Base-by-base conservation (phyloP, 2,113 vertebrate genomes). In the Oplegnathus fasciatus region DNA sequence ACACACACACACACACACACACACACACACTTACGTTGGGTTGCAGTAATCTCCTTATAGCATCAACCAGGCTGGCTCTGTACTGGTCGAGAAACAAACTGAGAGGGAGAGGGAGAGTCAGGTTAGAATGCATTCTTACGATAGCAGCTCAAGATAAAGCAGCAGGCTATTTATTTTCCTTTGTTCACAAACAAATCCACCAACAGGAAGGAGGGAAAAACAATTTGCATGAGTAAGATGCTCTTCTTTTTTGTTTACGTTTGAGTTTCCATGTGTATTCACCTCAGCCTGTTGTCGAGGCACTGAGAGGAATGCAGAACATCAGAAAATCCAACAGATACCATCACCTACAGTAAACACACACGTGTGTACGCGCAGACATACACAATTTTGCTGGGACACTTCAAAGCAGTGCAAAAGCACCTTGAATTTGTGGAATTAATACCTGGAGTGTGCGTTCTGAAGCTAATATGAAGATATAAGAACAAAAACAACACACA, bases 81-180 rank as follows among this genome's bases (percentile, higher is more conserved):
- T 98, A 99, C 96, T 80, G 97, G 97, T 99, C 98, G 93, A 99
- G 97, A 95, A 99, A 99, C 95, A 99, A 96, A 95, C 98, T 99
- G 92, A 64, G 71, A 34, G 68, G 82, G 32, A 92, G 87, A 89
- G 42, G 42, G 80, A 91, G 87, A 88, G 54, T 34, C 71, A 78
- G 90, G 91, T 94, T 95, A 94, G 93, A 94, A 95, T 94, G 88
- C 88, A 93, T 95, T 95, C 87, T 86, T 90, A 57, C 34, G 89
- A 95, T 93, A 87, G 91, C 52, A 69, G 77, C 67, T 81, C 24
- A 69, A 91, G 94, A 95, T 95, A 95, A 95, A 96, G 92, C 94
- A 86, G 95, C 85, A 90, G 93, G 89, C 92, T 95, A 94, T 95
- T 93, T 86, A 87, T 96, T 95, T 96, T 89, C 87, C 87, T 97